Evolutionary conservation across 1,140 invertebrate genomes (phyloP).

Genomic region (Hermetia illucens): DNA sequence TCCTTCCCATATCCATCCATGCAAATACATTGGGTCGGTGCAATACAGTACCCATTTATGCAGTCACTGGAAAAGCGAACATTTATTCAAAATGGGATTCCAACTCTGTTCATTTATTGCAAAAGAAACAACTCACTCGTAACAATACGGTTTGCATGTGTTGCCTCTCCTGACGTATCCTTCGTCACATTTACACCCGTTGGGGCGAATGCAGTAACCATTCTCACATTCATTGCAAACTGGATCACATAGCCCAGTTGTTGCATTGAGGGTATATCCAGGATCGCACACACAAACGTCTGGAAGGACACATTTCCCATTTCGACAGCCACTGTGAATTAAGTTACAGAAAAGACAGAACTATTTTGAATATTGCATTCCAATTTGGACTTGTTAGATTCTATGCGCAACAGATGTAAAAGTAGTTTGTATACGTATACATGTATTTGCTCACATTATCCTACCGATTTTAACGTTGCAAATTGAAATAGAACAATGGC

Average conservation of each 20-base stretch:
- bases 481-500: too few species aligned
- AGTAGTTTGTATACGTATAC: constrained; percentile 35
- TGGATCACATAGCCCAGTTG: constrained; percentile 31
- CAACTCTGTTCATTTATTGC: too few species aligned
- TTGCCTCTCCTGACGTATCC: constrained; percentile 13
- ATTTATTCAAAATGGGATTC: too few species aligned
- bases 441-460: constrained; percentile 37
- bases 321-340: constrained; percentile 29
- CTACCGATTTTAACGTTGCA: too few species aligned
- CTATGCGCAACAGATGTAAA: constrained; percentile 44
- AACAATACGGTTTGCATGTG: constrained; percentile 6
- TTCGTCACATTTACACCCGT: constrained; percentile 35
- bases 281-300: constrained; percentile 31
- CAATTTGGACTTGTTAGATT: too few species aligned
- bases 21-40: constrained; percentile 34
- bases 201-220: constrained; percentile 40
- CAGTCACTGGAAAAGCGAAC: constrained; percentile 18
- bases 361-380: constrained; percentile 34
- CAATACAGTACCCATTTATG: constrained; percentile 27
- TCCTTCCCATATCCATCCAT: constrained; percentile 37
- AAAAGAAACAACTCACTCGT: too few species aligned
- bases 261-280: constrained; percentile 25
- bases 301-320: constrained; percentile 31
- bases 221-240: constrained; percentile 42
- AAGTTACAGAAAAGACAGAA: constrained; percentile 36